phyloP scores from a whole-genome alignment of 2,113 vertebrate genomes.

The Mesoclemmys tuberculata region DNA sequence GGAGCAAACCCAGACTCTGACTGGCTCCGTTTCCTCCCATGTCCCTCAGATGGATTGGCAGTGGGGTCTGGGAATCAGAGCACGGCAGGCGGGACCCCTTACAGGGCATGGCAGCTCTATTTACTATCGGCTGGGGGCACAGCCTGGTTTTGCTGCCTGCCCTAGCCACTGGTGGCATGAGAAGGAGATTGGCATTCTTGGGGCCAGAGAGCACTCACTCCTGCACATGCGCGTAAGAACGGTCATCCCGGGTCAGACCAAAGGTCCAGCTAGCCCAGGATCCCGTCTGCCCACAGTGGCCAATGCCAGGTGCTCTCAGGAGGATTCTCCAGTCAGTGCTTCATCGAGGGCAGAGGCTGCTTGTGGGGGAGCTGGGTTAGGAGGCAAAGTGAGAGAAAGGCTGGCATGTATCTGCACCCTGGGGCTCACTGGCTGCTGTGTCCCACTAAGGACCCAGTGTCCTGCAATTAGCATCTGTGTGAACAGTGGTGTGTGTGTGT shows the following conservation, averaged over 20 bases:
- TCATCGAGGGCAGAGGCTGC: not conserved
- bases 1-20: fast-evolving
- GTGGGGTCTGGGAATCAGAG: fast-evolving
- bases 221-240: not conserved
- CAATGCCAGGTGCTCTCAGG: not conserved
- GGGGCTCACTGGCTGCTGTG: not conserved
- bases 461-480: fast-evolving
- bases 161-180: not conserved
- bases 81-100: fast-evolving
- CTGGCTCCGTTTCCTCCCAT: not conserved
- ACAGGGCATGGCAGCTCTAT: fast-evolving
- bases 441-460: fast-evolving
- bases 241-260: too few relatives aligned
- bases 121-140: not conserved
- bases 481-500: not conserved
- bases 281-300: too few relatives aligned
- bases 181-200: fast-evolving
- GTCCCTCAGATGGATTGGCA: fast-evolving
- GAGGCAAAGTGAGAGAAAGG: not conserved
- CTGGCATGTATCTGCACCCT: fast-evolving
- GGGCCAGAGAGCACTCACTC: not conserved
- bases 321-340: not conserved
- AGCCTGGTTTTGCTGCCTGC: not conserved
- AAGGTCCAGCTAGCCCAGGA: too few relatives aligned
- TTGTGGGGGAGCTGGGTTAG: not conserved